Percentiles rank a stretch among this genome's conserved stretches.
Conservation (phyloP, 92 coral and sea anemone species). For the Zoanthus gigantus region DNA sequence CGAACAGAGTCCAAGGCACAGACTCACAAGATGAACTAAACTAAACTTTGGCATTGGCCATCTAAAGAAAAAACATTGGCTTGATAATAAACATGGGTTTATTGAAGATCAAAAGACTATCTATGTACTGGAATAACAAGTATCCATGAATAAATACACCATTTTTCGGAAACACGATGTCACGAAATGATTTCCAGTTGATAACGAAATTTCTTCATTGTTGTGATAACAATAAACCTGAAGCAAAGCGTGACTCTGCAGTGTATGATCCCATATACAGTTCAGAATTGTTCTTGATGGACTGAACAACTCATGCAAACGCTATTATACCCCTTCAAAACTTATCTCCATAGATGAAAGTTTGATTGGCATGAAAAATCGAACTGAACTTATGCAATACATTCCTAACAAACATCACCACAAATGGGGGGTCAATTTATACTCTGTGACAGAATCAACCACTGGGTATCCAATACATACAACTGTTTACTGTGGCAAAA, state of each 20-base stretch:
- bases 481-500: too few relatives aligned
- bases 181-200: conserved; percentile 13
- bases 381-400: conserved; percentile 57
- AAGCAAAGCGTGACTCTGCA: conserved; percentile 42
- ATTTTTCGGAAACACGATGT: not conserved
- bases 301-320: conserved; percentile 55
- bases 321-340: conserved; percentile 36
- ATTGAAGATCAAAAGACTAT: not conserved
- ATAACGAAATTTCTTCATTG: not conserved
- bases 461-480: too few relatives aligned
- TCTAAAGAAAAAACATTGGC: not conserved
- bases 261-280: conserved; percentile 57
- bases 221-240: conserved; percentile 5
- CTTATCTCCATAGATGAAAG: conserved; percentile 62
- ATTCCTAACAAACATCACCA: conserved; percentile 71
- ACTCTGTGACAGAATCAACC: conserved; percentile 58
- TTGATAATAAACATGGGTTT: not conserved
- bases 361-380: conserved; percentile 60
- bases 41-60: not conserved
- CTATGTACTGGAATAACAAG: not conserved
- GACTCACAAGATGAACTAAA: not conserved
- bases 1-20: not conserved
- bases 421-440: conserved; percentile 61
- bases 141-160: not conserved
- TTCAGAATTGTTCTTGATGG: conserved; percentile 59